Conservation (phyloP, 2,888 invertebrate species). For the Ectemnius cavifrons region DNA sequence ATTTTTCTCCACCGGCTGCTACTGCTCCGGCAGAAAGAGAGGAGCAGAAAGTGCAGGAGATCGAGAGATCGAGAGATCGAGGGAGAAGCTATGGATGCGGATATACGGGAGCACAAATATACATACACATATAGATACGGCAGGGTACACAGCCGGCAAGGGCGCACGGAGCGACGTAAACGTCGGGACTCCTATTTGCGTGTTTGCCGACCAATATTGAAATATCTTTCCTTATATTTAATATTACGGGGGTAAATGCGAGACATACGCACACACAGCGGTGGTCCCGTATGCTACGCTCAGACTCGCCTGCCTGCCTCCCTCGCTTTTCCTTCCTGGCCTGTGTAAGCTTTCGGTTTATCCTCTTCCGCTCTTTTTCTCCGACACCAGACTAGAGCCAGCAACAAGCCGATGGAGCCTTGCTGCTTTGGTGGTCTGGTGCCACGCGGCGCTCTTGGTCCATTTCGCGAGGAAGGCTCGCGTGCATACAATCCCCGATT, state of each 20-base stretch:
- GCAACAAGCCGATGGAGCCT: not conserved
- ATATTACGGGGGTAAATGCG: conserved; percentile 60
- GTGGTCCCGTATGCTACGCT: conserved; percentile 15
- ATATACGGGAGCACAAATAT: conserved; percentile 27
- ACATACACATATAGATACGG: conserved; percentile 18
- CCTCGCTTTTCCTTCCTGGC: not conserved
- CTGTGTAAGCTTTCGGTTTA: conserved; percentile 1
- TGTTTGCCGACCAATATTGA: conserved; percentile 68
- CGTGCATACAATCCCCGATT: too few relatives aligned
- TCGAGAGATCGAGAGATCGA: too few relatives aligned
- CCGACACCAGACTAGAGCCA: not conserved
- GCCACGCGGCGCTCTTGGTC: not conserved
- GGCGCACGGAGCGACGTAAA: conserved; percentile 18
- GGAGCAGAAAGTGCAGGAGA: too few relatives aligned
- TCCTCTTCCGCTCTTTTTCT: conserved; percentile 28
- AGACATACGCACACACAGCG: conserved; percentile 36
- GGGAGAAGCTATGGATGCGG: conserved; percentile 5
- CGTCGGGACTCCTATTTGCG: conserved; percentile 40
- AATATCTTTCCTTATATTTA: conserved; percentile 69
- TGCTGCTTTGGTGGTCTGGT: not conserved
- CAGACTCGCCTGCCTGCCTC: conserved; percentile 4
- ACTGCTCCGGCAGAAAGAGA: too few relatives aligned
- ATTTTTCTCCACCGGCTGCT: conserved; percentile 22
- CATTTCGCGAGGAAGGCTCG: too few relatives aligned
- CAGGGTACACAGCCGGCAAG: not conserved